Percentiles rank a stretch among this genome's conserved stretches.
Conservation (phyloP, 1,140 invertebrate genomes). For the Pygmarrhopalites habei region DNA sequence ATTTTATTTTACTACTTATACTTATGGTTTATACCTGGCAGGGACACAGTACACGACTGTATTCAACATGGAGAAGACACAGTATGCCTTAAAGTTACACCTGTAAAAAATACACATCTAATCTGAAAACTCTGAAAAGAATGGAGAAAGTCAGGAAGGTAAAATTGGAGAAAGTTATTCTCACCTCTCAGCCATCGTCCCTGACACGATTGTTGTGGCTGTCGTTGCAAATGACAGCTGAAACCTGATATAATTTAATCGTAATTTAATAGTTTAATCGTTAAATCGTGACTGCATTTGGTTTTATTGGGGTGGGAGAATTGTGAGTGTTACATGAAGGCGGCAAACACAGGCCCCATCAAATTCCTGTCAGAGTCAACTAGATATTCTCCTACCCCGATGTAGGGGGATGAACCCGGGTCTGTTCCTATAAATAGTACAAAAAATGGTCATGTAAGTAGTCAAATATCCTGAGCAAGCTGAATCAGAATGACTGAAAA, state of each 20-base stretch:
- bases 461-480: no score
- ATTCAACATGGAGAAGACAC: slow-evolving; percentile 80
- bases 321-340: no score
- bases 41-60: slow-evolving; percentile 86
- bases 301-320: no score
- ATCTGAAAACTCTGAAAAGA: background rate
- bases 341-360: slow-evolving; percentile 38
- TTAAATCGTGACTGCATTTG: no score
- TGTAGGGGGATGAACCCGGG: slow-evolving; percentile 58
- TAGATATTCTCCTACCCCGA: slow-evolving; percentile 53
- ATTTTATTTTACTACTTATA: no score
- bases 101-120: slow-evolving; percentile 44
- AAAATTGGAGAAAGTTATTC: no score
- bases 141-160: background rate
- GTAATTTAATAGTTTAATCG: no score
- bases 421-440: no score
- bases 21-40: slow-evolving; percentile 8
- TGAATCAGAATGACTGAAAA: no score
- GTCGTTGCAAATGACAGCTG: background rate
- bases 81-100: slow-evolving; percentile 84
- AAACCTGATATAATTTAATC: no score
- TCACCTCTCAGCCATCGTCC: no score
- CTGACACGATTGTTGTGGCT: background rate
- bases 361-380: slow-evolving; percentile 43
- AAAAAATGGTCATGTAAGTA: no score